Evolutionary conservation across 2,113 vertebrate genomes (phyloP), one percentile per base, ranked within the genome.

Genomic region (Catharus fuscescens): DNA sequence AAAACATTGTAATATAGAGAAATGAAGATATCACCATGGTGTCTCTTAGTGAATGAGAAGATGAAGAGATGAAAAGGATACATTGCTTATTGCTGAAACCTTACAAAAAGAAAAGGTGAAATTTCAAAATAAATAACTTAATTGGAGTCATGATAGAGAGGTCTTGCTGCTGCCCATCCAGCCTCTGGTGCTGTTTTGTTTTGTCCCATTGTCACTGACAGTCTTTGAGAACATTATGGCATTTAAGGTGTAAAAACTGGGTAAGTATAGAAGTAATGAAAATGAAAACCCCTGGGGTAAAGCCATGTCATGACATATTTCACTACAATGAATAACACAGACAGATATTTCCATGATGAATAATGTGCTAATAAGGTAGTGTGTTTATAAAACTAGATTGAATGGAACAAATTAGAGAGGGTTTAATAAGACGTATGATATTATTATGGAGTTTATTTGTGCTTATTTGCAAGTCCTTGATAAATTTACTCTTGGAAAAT

Each of bases 1-100:
- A 92, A 97, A 92, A 59, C 77, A 20, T 94, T 12, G 38, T 94
- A 90, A 57, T 71, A 62, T 26, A 93, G 44, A 88, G n/a, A 48
- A 57, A 73, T 28, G 54, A 94, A 90, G 76, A 78, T 77, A 94
- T 82, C 91, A 80, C 59, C 57, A 65, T 67, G 72, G 14, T 73
- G 45, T 90, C 67, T 88, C 45, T 66, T 32, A 50, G 26, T 56
- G 40, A 45, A 42, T 44, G 64, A 86, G 53, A 72, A 76, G 38
- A 54, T 8, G 53, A 56, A 62, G 71, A 52, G 7, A 60, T 47
- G 18, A 80, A 76, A 84, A 65, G 7, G 20, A 48, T 44, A 34
- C 18, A 38, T 47, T 82, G 9, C 17, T 78, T 76, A 29, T 8
- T 77, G 15, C 47, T 65, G 53, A 86, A 83, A 90, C 2, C 5